Conservation (phyloP, 2,113 vertebrate genomes). For the Rhinolophus ferrumequinum region DNA sequence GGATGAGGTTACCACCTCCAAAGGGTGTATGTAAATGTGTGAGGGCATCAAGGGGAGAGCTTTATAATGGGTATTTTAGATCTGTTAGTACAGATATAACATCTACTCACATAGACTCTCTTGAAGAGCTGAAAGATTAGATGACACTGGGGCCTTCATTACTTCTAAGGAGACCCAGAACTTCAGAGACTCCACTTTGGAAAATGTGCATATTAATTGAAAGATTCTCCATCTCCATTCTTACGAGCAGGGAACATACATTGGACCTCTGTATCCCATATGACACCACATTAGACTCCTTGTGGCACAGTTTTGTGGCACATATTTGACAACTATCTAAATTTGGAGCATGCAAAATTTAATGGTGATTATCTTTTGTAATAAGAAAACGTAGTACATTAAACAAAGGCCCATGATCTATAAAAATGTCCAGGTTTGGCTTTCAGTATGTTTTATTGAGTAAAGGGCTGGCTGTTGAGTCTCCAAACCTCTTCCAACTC, state of each 20-base stretch:
- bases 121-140: background rate
- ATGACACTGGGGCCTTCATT: background rate
- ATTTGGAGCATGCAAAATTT: background rate
- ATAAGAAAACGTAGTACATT: background rate
- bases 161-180: background rate
- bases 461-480: background rate
- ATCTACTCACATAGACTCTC: background rate
- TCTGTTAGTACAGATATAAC: background rate
- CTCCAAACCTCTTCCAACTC: background rate
- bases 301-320: background rate
- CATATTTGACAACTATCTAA: background rate
- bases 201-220: conserved; percentile 13
- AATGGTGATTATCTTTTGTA: background rate
- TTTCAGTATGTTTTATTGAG: background rate
- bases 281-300: background rate
- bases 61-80: background rate
- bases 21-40: background rate
- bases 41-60: background rate
- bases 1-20: background rate
- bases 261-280: background rate
- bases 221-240: background rate
- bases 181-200: conserved; percentile 10
- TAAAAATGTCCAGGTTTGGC: conserved; percentile 6
- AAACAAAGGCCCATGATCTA: background rate
- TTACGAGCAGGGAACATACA: background rate